Evolutionary conservation across 2,888 invertebrate genomes (phyloP), one percentile per base, ranked within the genome.

Genomic region (Microctonus aethiopoides): DNA sequence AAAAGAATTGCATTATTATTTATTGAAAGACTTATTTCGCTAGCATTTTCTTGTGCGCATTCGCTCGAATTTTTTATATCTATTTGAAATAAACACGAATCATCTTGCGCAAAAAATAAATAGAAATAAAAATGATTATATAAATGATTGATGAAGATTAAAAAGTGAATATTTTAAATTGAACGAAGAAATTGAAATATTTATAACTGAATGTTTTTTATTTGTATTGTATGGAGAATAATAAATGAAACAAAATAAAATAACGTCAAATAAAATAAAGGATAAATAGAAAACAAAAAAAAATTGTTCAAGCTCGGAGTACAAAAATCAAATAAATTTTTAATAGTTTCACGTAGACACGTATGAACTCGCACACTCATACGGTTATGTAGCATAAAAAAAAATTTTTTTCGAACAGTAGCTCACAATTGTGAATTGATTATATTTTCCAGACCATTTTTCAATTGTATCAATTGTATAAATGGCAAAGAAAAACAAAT

Each of bases 381-480:
- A 20, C 16, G 20, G 16, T 46, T 4, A 20, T 46, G 16, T 4
- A n/a, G 16, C 16, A 46, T 4, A 3, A 46, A 46, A 46, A 46
- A 46, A n/a, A n/a, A n/a, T n/a, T n/a, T 16, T 4, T 5, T 2
- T 6, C 34, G 9, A 68, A 56, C 64, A 73, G 76, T 73, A 73
- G 72, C 76, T 70, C 71, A 70, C 69, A 71, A 66, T 68, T 71
- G 64, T 67, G 70, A 72, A 76, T 75, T 77, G 73, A 77, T 77
- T 75, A 62, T 74, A 77, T 77, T 75, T 76, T 72, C 65, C 67
- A 68, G 64, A 29, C 65, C 71, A 75, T 76, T 72, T 74, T 74
- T 60, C 46, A 20, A 74, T 70, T 72, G 59, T 74, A 75, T 76
- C 72, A 74, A 76, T 74, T 70, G 67, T 16, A 11, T 41, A 46